Evolutionary conservation across 2,113 vertebrate genomes (phyloP).

Genomic region (Corvus moneduloides): DNA sequence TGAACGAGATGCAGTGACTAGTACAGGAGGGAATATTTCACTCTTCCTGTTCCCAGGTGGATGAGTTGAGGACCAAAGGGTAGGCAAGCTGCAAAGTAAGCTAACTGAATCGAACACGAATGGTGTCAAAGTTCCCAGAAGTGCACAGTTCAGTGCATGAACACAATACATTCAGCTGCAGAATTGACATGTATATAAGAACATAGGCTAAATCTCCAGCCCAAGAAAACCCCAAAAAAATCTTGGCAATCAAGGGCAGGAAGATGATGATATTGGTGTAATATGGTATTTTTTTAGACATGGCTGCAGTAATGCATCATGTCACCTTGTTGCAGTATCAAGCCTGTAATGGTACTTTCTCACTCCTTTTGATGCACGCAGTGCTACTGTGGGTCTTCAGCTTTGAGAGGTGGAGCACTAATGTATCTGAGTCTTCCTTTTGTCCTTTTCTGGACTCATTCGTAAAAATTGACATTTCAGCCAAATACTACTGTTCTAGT

Average conservation of each 20-base stretch:
- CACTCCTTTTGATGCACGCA: background rate
- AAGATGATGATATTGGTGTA: background rate
- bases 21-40: background rate
- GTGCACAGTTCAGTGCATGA: background rate
- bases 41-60: background rate
- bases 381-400: background rate
- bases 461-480: background rate
- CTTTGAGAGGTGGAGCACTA: background rate
- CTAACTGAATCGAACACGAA: background rate
- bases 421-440: background rate
- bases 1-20: background rate
- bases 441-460: background rate
- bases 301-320: background rate
- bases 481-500: background rate
- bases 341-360: background rate
- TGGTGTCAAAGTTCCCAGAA: background rate
- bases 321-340: background rate
- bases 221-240: background rate
- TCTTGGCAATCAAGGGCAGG: background rate
- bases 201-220: background rate
- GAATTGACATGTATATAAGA: background rate
- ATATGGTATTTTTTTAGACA: background rate
- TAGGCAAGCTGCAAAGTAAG: background rate
- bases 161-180: background rate
- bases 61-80: background rate